Evolutionary conservation across 2,797 vertebrate genomes (phyloP).

Genomic region (Pagetopsis macropterus): DNA sequence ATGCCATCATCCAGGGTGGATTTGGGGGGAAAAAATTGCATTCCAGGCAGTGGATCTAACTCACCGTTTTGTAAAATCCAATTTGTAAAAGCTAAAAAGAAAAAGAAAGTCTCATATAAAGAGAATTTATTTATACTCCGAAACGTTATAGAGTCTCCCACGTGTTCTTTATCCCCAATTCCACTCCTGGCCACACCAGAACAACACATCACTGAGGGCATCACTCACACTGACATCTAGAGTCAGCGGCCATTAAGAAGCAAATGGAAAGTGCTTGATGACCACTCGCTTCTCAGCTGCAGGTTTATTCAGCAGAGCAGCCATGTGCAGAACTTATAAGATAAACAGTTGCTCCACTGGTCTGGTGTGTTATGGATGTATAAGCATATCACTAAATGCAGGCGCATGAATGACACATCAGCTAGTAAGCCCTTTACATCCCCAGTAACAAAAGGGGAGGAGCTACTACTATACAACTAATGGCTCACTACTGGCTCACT

Average conservation of each 20-base stretch:
- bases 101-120: slow-evolving; percentile 14
- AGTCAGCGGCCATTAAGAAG: slow-evolving; percentile 50
- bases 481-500: not conserved
- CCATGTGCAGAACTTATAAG: slow-evolving; percentile 14
- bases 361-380: slow-evolving; percentile 21
- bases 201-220: slow-evolving; percentile 55
- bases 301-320: slow-evolving; percentile 30
- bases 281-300: slow-evolving; percentile 49
- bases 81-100: slow-evolving; percentile 59
- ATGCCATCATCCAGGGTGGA: slow-evolving; percentile 72
- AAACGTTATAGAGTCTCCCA: slow-evolving; percentile 9
- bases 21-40: slow-evolving; percentile 55
- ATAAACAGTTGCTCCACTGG: slow-evolving; percentile 3
- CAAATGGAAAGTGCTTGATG: slow-evolving; percentile 69
- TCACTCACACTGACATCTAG: slow-evolving; percentile 52
- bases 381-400: slow-evolving; percentile 11
- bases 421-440: not conserved
- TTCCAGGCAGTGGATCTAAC: slow-evolving; percentile 45
- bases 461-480: not conserved
- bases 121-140: not conserved
- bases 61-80: slow-evolving; percentile 65
- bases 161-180: slow-evolving; percentile 60
- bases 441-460: not conserved
- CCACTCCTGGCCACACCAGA: slow-evolving; percentile 63
- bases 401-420: slow-evolving; percentile 17